A percentile compares a stretch with the other conserved stretches of the same genome.
Conservation (phyloP, 1,140 invertebrate genomes). For the Brachionus angularis region DNA sequence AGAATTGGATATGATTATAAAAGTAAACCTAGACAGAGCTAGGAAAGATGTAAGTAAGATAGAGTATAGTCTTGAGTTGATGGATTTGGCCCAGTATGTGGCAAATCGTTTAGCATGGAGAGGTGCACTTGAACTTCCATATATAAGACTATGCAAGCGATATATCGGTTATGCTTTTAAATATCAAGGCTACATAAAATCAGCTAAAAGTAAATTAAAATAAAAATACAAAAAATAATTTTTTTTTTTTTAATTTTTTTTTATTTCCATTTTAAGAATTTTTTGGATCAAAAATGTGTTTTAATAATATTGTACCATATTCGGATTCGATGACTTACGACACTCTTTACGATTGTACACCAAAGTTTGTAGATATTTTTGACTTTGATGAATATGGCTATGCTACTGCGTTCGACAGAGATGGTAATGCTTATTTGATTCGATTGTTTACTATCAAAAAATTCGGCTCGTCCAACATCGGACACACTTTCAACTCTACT, state of each 20-base stretch:
- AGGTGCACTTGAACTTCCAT: not conserved
- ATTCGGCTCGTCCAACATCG: no score
- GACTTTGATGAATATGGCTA: constrained; percentile 39
- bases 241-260: not conserved
- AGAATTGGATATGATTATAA: not conserved
- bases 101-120: not conserved
- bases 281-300: constrained; percentile 31
- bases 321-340: not conserved
- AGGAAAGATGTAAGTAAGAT: not conserved
- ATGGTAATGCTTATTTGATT: constrained; percentile 8
- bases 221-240: not conserved
- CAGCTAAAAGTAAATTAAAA: constrained; percentile 23
- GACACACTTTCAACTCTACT: no score
- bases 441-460: constrained; percentile 23
- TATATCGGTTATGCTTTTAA: constrained; percentile 3
- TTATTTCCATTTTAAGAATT: not conserved
- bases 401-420: constrained; percentile 6
- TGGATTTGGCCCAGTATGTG: constrained; percentile 15
- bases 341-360: constrained; percentile 16
- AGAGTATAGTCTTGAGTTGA: not conserved
- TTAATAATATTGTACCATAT: constrained; percentile 15
- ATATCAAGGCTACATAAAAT: constrained; percentile 10
- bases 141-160: constrained; percentile 1
- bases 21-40: constrained; percentile 6
- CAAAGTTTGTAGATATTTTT: not conserved